Base-by-base conservation (phyloP, 2,797 vertebrate species). In the Coracias cyanogaster region DNA sequence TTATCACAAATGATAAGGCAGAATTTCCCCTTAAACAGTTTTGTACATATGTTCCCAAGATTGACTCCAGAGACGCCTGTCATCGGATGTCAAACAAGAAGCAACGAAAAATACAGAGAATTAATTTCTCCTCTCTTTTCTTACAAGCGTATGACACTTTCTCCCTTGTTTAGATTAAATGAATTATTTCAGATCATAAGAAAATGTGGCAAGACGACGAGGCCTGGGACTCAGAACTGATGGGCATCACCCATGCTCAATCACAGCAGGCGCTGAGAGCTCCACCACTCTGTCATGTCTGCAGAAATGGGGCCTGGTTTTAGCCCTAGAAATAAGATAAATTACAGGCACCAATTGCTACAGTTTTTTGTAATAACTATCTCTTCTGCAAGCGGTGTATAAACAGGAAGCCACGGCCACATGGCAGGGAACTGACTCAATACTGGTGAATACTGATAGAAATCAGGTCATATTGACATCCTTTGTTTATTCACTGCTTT, bases 401-500 rank as follows among this genome's bases (percentile, higher is more conserved):
- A 90, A 97, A 93, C 86, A 96, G 90, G 93, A 90, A 94, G 84
- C 72, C 70, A 54, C 0, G 1, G 74, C 54, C 82, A 54, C 81
- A 74, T 15, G 69, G 78, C 71, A 91, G 45, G 73, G 89, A 82
- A 60, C 70, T 45, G 92, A n/a, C 85, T 66, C 72, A 49, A 33
- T 28, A 10, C 48, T 29, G 43, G 65, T 8, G 8, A 58, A 45
- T 7, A 12, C 46, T 61, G 61, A 35, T 11, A 70, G 76, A 82
- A 90, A 92, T 74, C 67, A 83, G 94, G 18, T 73, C 86, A 52
- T 39, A 65, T 83, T 74, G 76, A 43, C 93, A 79, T 96, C 91
- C 92, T 89, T 73, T 86, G 84, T 85, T 96, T 89, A 81, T 43
- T 20, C 86, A 7, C n/a, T 49, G 67, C 72, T 87, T 90, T 73